A percentile compares a stretch with the other conserved stretches of the same genome.
Conservation (phyloP, 92 coral and sea anemone genomes). For the Virgularia gustaviana region DNA sequence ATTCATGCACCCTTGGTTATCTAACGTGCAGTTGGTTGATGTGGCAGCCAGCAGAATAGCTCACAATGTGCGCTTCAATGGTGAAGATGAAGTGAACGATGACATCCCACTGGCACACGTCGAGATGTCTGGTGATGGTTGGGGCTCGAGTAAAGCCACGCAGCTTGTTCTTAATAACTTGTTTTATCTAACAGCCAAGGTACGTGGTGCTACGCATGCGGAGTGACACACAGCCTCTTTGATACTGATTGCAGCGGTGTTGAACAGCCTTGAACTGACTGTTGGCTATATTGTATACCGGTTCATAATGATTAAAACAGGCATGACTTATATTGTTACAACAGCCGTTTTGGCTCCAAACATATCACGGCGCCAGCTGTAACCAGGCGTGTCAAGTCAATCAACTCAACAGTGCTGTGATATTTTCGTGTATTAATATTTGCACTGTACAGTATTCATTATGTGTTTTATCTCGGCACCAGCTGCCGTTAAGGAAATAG, state of each 20-base stretch:
- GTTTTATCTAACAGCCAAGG: conserved; percentile 92
- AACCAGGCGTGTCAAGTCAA: too few species aligned
- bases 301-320: too few species aligned
- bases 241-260: neutral
- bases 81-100: conserved; percentile 49
- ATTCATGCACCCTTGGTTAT: conserved; percentile 93
- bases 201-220: conserved; percentile 8
- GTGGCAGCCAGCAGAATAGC: conserved; percentile 35
- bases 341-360: too few species aligned
- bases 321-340: too few species aligned
- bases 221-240: neutral
- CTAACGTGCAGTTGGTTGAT: conserved; percentile 87
- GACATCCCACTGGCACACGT: conserved; percentile 64
- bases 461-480: too few species aligned
- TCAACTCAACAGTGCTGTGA: too few species aligned
- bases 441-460: too few species aligned
- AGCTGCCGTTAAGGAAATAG: too few species aligned
- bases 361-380: too few species aligned
- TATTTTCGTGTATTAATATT: too few species aligned
- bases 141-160: conserved; percentile 98
- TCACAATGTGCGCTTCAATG: conserved; percentile 38
- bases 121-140: conserved; percentile 87
- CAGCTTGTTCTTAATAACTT: conserved; percentile 91
- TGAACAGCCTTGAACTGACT: too few species aligned
- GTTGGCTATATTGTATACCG: too few species aligned